Evolutionary conservation across 2,888 invertebrate species (phyloP), one percentile per base, ranked within the genome.

Genomic region (Patella depressa): DNA sequence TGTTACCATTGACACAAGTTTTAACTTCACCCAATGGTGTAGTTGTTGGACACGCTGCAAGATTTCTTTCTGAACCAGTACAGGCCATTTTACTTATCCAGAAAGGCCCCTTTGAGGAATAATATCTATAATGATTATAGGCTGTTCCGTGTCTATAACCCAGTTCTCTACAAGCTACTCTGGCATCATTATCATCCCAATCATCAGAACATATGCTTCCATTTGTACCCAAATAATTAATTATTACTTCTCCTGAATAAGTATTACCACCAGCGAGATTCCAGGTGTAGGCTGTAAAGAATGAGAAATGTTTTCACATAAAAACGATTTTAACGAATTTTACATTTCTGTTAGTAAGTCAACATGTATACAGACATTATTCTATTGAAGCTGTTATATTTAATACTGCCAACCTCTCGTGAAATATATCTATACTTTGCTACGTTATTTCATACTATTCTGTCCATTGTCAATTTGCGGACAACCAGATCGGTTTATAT

Each of bases 41-140:
- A 11, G 65, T 65, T 19, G 82, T 80, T 2, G 81, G 81, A 81
- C 89, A 89, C 34, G 85, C 84, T 14, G 80, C 74, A 55, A 89
- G 78, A 2, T 54, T 79, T 34, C 77, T 74, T 73, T 89, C 89
- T 12, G 76, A 84, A 17, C 88, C 88, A 3, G 81, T 83, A 81
- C 89, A 89, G 65, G 83, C 81, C 15, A 88, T 84, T 54, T 85
- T 77, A 2, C 84, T 82, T 91, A 95, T 94, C 90, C 94, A 93
- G 87, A 94, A 95, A 12, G 93, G 93, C 2, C 89, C 89, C 45
- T 82, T 80, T 53, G 82, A 78, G 54, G 81, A 78, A 73, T 84
- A 83, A 54, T 82, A 81, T 78, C 85, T 84, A 77, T 84, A 86
- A 76, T 89, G 88, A 59, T 80, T 84, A 80, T 88, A 89, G 4